Conservation (phyloP, 2,797 vertebrate species). For the Melanogrammus aeglefinus region DNA sequence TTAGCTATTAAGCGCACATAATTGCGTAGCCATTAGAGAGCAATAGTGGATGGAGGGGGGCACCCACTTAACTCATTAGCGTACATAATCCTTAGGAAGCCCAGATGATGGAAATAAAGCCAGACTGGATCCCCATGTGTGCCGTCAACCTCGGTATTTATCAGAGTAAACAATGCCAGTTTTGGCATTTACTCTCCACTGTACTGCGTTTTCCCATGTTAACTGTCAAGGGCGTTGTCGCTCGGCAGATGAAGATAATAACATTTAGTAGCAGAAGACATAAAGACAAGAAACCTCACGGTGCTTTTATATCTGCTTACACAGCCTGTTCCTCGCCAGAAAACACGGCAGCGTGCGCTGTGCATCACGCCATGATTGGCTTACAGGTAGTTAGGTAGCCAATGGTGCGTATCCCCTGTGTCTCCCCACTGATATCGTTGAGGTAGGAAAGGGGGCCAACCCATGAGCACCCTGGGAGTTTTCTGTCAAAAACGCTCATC, state of each 20-base stretch:
- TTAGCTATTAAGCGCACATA: slow-evolving; percentile 42
- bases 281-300: not conserved
- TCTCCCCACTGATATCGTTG: slow-evolving; percentile 29
- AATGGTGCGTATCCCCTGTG: slow-evolving; percentile 48
- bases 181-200: slow-evolving; percentile 35
- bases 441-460: slow-evolving; percentile 16
- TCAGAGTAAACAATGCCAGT: slow-evolving; percentile 51
- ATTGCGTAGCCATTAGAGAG: slow-evolving; percentile 41
- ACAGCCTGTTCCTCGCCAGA: not conserved
- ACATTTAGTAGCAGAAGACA: not conserved
- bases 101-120: slow-evolving; percentile 41
- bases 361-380: slow-evolving; percentile 34
- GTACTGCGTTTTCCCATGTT: slow-evolving; percentile 35
- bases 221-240: slow-evolving; percentile 40
- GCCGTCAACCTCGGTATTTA: slow-evolving; percentile 49
- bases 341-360: slow-evolving; percentile 18
- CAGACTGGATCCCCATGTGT: slow-evolving; percentile 33
- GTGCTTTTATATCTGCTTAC: slow-evolving; percentile 8
- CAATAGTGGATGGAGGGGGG: slow-evolving; percentile 29
- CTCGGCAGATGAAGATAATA: slow-evolving; percentile 28
- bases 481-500: slow-evolving; percentile 45
- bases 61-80: slow-evolving; percentile 42
- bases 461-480: slow-evolving; percentile 30
- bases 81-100: slow-evolving; percentile 42
- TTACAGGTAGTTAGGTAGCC: slow-evolving; percentile 47